Conservation (phyloP, 1,140 invertebrate species). For the Caenorhabditis latens region DNA sequence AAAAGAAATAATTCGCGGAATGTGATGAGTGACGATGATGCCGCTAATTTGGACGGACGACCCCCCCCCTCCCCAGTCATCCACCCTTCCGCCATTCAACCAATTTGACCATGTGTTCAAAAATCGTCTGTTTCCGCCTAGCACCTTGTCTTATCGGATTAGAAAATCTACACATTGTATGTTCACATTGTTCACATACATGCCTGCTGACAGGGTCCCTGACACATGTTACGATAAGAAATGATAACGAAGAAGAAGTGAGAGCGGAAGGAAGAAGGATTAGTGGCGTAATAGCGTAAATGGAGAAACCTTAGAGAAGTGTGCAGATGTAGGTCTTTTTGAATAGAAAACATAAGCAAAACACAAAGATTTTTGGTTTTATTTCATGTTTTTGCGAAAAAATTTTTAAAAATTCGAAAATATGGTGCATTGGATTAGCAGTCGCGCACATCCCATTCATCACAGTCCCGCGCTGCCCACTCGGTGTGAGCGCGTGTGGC, state of each 20-base stretch:
- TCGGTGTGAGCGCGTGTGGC: too few relatives aligned
- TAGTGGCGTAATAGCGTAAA: background rate
- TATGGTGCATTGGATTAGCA: too few relatives aligned
- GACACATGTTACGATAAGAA: constrained; percentile 1
- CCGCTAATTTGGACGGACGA: constrained; percentile 54
- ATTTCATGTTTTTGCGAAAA: too few relatives aligned
- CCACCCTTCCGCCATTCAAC: background rate
- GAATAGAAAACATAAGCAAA: background rate
- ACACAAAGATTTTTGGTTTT: too few relatives aligned
- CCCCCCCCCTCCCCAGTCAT: background rate
- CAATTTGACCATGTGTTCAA: constrained; percentile 53
- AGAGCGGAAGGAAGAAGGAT: background rate
- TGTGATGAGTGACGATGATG: constrained; percentile 47
- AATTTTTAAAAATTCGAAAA: too few relatives aligned
- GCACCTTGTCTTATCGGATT: constrained; percentile 56
- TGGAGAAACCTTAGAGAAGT: background rate
- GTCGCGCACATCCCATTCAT: too few relatives aligned
- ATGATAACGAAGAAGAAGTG: constrained; percentile 21
- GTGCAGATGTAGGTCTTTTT: background rate
- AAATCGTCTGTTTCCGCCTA: constrained; percentile 49
- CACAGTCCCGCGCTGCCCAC: too few relatives aligned
- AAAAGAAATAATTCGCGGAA: constrained; percentile 54
- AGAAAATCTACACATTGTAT: constrained; percentile 7
- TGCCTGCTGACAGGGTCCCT: background rate
- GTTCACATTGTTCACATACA: background rate